Evolutionary conservation across 2,113 vertebrate species (phyloP).

Genomic region (Ramphastos sulfuratus): DNA sequence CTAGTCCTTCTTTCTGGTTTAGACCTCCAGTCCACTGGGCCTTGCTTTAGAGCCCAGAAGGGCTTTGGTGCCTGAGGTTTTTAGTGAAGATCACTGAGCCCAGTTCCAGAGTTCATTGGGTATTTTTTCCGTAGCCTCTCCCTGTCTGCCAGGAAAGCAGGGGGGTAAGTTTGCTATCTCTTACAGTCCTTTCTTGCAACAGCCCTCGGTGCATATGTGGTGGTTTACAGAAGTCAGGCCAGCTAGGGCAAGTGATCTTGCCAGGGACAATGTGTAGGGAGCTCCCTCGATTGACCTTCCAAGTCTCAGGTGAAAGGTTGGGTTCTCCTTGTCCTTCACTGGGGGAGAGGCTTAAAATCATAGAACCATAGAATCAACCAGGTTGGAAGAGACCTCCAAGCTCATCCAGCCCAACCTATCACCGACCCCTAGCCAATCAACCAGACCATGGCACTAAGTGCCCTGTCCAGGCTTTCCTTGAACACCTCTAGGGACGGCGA

Average conservation of each 20-base stretch:
- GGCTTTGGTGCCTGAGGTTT: not conserved
- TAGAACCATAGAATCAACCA: no score
- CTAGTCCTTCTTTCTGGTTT: not conserved
- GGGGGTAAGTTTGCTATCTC: not conserved
- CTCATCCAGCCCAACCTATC: no score
- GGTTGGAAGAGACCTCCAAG: no score
- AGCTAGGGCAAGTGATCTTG: not conserved
- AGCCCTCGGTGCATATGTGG: not conserved
- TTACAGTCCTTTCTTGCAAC: not conserved
- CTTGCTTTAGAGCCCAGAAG: not conserved
- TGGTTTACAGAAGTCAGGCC: rapidly evolving
- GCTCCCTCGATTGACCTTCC: conserved; percentile 21
- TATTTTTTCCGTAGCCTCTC: not conserved
- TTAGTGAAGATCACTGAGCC: not conserved
- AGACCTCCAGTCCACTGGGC: not conserved
- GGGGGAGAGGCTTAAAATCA: not conserved
- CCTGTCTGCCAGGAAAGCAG: not conserved
- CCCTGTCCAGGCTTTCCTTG: no score
- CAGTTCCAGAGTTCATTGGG: not conserved
- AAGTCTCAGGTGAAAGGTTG: not conserved
- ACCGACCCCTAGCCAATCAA: no score
- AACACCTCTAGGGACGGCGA: no score
- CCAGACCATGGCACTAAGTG: no score
- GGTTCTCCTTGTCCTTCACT: not conserved
- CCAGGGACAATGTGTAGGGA: not conserved